phyloP scores from a whole-genome alignment of 2,113 vertebrate species.

The Xiphophorus hellerii region DNA sequence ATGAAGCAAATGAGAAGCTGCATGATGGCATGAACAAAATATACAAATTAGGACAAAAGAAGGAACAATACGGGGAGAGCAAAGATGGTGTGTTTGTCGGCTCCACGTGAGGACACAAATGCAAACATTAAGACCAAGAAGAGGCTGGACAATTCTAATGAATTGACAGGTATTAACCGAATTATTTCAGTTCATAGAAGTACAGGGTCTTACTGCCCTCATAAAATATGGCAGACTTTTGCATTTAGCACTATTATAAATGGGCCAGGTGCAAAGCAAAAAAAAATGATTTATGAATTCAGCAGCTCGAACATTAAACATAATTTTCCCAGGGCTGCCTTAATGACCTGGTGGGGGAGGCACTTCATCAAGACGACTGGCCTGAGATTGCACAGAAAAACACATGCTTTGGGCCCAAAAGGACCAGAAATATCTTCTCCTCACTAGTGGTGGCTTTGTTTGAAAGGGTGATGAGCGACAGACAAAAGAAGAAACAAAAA shows the following conservation, averaged over 20 bases:
- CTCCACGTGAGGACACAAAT: conserved; percentile 9
- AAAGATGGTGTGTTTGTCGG: conserved; percentile 14
- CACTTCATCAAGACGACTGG: conserved; percentile 75
- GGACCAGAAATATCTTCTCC: conserved; percentile 55
- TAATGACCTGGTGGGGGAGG: conserved; percentile 80
- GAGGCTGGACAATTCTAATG: conserved; percentile 11
- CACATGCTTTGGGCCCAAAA: conserved; percentile 49
- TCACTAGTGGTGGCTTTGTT: conserved; percentile 30
- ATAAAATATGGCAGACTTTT: conserved; percentile 65
- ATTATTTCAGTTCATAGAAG: conserved; percentile 51
- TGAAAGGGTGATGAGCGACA: conserved; percentile 26
- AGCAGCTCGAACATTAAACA: conserved; percentile 76
- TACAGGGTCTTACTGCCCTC: conserved; percentile 34
- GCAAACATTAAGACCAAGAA: conserved; percentile 23
- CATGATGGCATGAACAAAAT: conserved; percentile 17
- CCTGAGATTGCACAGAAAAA: conserved; percentile 65
- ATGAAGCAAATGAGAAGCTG: conserved; percentile 5
- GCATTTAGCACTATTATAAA: conserved; percentile 69
- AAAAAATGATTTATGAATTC: conserved; percentile 80
- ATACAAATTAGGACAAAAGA: conserved; percentile 24
- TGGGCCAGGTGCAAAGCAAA: conserved; percentile 79
- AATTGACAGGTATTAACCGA: conserved; percentile 46
- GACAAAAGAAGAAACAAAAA: conserved; percentile 40
- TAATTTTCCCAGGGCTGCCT: conserved; percentile 79
- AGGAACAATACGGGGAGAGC: conserved; percentile 29